Base-by-base conservation (phyloP, 2,888 invertebrate species). In the Cosmia pyralina region DNA sequence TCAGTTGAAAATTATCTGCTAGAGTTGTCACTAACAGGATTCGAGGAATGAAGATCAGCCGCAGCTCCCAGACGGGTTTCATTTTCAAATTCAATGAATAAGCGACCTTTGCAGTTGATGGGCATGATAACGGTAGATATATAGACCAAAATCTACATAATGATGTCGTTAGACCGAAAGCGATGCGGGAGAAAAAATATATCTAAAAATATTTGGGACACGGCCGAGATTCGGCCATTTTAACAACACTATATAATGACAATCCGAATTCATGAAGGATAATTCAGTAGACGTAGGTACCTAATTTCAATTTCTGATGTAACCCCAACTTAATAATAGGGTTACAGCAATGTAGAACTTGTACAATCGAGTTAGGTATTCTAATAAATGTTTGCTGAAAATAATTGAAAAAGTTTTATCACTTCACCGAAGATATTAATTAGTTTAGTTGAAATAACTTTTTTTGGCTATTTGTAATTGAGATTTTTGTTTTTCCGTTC, bases 91-190 rank as follows among this genome's bases (percentile, higher is more conserved):
- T 75, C 77, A 63, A 74, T 78, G 72, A 86, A 85, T 79, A 86
- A 82, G 74, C 74, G 76, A 86, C 82, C 87, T 86, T 87, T 88
- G 85, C 85, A 78, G 86, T 83, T 88, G 85, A 88, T 87, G 58
- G 79, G 77, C 59, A 77, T 83, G 86, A 86, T 77, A 79, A 75
- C 77, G 71, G 53, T 75, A 79, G 79, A 87, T 89, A 90, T 88
- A 80, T 89, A 80, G 83, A 86, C 81, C 85, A 78, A 79, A 84
- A 90, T 90, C 85, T 90, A 86, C 90, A 90, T 90, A 90, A 90
- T 86, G 90, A 88, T 85, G 87, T 90, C 90, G 88, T 90, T 90
- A 90, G 82, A 79, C 80, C 77, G 83, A 65, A 69, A 75, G 19
- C 60, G 66, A 75, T 76, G 72, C 70, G 67, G 62, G 53, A 72